Conservation (phyloP, 2,113 vertebrate genomes). For the Vombatus ursinus region DNA sequence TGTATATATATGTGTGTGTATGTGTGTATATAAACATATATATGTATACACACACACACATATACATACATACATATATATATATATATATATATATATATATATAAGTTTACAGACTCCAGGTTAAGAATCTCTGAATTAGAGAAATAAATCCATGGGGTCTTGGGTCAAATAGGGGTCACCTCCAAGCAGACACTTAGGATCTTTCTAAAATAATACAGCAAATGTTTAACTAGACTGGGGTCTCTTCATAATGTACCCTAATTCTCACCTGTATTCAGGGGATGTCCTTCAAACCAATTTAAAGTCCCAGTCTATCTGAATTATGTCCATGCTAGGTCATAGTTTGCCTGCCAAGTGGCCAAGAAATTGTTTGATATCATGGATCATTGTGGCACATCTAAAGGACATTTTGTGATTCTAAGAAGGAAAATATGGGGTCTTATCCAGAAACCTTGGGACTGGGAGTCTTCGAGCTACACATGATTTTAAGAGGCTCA, state of each 20-base stretch:
- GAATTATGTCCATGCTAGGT: background rate
- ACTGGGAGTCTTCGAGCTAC: background rate
- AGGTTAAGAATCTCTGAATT: background rate
- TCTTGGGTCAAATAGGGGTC: background rate
- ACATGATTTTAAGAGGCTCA: background rate
- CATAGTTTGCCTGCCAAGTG: background rate
- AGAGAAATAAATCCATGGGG: background rate
- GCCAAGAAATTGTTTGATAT: background rate
- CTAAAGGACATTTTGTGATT: background rate
- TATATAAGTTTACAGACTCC: background rate
- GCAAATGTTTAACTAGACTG: background rate
- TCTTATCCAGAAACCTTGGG: background rate
- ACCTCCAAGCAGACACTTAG: background rate
- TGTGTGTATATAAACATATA: too few relatives aligned
- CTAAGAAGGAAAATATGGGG: background rate
- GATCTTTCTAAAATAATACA: background rate
- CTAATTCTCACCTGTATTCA: background rate
- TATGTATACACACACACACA: too few relatives aligned
- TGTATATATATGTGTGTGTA: too few relatives aligned
- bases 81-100: too few relatives aligned
- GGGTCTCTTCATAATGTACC: background rate
- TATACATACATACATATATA: too few relatives aligned
- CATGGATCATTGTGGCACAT: background rate
- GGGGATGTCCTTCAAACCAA: background rate
- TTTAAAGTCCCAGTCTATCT: background rate